Conservation (phyloP, 1,140 invertebrate genomes). For the Drosophila pseudoobscura region DNA sequence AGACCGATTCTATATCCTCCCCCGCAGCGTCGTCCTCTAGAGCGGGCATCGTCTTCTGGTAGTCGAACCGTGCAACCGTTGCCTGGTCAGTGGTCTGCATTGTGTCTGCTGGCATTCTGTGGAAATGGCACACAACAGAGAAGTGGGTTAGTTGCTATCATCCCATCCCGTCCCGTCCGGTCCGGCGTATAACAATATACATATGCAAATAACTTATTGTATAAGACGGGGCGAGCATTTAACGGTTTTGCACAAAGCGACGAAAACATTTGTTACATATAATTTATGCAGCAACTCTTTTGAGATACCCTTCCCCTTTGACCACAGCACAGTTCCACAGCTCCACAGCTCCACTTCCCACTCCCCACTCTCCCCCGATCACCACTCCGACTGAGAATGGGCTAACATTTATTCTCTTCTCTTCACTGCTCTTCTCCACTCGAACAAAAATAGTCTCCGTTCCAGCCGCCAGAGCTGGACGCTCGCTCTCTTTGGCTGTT, state of each 20-base stretch:
- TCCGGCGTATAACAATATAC: not conserved
- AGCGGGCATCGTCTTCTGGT: not conserved
- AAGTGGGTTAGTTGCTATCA: slow-evolving; percentile 20
- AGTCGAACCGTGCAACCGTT: not conserved
- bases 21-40: slow-evolving; percentile 37
- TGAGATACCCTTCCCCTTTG: too few relatives aligned
- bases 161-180: not conserved
- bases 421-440: not conserved
- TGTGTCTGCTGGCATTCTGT: slow-evolving; percentile 26
- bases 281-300: slow-evolving; percentile 30
- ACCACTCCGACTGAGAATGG: slow-evolving; percentile 2
- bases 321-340: too few relatives aligned
- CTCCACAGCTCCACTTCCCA: not conserved
- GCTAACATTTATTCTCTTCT: slow-evolving; percentile 27
- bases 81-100: slow-evolving; percentile 26
- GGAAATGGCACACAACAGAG: slow-evolving; percentile 6
- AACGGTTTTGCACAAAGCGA: slow-evolving; percentile 18
- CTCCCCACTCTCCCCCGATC: not conserved
- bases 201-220: slow-evolving; percentile 27
- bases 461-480: not conserved
- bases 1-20: slow-evolving; percentile 77
- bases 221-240: slow-evolving; percentile 17
- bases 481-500: slow-evolving; percentile 8
- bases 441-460: slow-evolving; percentile 3
- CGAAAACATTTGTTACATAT: slow-evolving; percentile 19